Evolutionary conservation across 2,888 invertebrate genomes (phyloP).

Genomic region (Morpho achilles): DNA sequence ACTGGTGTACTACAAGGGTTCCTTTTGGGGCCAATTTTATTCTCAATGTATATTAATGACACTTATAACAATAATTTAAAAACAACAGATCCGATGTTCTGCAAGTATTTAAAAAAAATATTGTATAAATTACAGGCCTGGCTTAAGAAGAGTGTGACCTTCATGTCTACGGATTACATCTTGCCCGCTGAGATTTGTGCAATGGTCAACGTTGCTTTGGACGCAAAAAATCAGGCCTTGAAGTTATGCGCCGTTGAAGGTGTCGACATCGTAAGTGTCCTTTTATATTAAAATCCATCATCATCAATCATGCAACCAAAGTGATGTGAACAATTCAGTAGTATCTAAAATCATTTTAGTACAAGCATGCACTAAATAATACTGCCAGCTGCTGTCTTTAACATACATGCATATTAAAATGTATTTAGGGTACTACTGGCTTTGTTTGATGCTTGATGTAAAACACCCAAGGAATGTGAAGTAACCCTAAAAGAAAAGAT

Average conservation of each 20-base stretch:
- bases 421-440: conserved; percentile 14
- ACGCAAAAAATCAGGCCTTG: conserved; percentile 97
- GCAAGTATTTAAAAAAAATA: too few species aligned
- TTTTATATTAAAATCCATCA: conserved; percentile 14
- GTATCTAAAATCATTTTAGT: conserved; percentile 4
- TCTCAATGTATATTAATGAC: too few species aligned
- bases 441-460: conserved; percentile 14
- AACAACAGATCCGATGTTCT: too few species aligned
- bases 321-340: conserved; percentile 7
- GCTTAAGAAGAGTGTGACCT: conserved; percentile 94
- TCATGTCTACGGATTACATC: conserved; percentile 98
- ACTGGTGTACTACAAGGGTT: too few species aligned
- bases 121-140: conserved; percentile 82
- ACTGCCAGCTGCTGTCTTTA: too few species aligned
- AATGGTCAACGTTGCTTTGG: conserved; percentile 99
- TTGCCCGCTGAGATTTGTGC: conserved; percentile 98
- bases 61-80: too few species aligned
- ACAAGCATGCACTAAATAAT: too few species aligned
- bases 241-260: conserved; percentile 97
- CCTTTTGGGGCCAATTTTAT: too few species aligned
- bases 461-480: background rate
- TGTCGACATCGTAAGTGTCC: conserved; percentile 91
- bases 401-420: too few species aligned
- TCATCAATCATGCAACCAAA: conserved; percentile 16
- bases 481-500: background rate